Evolutionary conservation across 1,140 invertebrate species (phyloP).

Genomic region (Euura saliciscinereae): DNA sequence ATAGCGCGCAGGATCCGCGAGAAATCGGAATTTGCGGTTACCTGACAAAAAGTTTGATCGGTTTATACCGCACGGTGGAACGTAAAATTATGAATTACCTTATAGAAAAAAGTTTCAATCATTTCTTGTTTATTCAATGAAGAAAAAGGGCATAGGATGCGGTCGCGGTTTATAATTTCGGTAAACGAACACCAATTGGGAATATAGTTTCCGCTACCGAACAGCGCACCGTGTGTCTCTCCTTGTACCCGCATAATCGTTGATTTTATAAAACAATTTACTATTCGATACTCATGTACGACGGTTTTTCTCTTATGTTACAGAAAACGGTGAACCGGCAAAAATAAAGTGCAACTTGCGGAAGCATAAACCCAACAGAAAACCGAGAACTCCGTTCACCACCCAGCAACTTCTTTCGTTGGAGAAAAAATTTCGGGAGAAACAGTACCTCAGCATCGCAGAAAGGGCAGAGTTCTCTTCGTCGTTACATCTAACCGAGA

Average conservation of each 20-base stretch:
- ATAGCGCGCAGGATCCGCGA: too few relatives aligned
- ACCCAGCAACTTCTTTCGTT: conserved; percentile 92
- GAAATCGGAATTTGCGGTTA: background rate
- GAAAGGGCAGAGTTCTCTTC: conserved; percentile 96
- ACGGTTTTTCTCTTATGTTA: conserved; percentile 39
- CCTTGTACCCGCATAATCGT: background rate
- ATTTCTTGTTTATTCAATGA: conserved; percentile 13
- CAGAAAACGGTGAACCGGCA: conserved; percentile 76
- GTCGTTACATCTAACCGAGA: conserved; percentile 93
- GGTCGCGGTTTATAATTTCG: conserved; percentile 1
- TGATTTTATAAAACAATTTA: conserved; percentile 7
- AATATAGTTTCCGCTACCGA: background rate
- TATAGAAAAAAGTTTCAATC: background rate
- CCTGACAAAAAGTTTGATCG: background rate
- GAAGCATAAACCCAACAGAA: conserved; percentile 95
- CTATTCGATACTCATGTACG: conserved; percentile 34
- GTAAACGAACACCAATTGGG: background rate
- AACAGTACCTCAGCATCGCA: conserved; percentile 95
- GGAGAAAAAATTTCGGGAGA: conserved; percentile 95
- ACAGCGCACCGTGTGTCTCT: background rate
- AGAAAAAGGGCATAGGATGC: background rate
- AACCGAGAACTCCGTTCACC: conserved; percentile 96
- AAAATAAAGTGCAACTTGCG: conserved; percentile 92
- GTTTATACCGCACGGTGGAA: background rate
- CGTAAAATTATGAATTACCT: background rate